Evolutionary conservation across 1,140 invertebrate species (phyloP).

Genomic region (Nylanderia fulva): DNA sequence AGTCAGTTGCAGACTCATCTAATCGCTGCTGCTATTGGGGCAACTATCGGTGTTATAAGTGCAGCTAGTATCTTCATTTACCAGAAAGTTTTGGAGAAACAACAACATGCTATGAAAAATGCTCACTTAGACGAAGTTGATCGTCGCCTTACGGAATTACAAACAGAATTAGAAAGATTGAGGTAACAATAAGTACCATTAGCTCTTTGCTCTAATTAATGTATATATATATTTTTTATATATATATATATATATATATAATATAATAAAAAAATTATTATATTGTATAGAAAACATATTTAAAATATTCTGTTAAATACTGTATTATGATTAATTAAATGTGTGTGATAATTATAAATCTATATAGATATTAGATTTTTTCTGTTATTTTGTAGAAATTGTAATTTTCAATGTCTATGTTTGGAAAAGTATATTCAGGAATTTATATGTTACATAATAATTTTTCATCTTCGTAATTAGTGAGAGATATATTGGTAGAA

Average conservation of each 20-base stretch:
- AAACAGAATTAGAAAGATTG: conserved; percentile 79
- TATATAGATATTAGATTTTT: neutral
- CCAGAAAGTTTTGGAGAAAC: conserved; percentile 88
- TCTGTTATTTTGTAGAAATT: neutral
- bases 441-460: neutral
- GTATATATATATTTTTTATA: no score
- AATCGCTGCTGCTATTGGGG: conserved; percentile 82
- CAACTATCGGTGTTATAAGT: conserved; percentile 88
- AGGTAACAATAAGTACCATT: conserved; percentile 62
- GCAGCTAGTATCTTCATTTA: conserved; percentile 88
- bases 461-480: no score
- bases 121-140: conserved; percentile 78
- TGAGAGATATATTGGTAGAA: neutral
- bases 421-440: no score
- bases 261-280: no score
- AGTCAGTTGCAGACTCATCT: conserved; percentile 75
- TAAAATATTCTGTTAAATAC: conserved; percentile 34
- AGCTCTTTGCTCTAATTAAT: neutral
- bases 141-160: conserved; percentile 78
- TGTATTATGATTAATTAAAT: neutral
- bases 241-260: no score
- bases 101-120: conserved; percentile 85
- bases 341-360: neutral
- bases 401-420: no score
- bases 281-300: neutral